A percentile compares a stretch with the other conserved stretches of the same genome.
Evolutionary conservation across 2,797 vertebrate species (phyloP).

Genomic region (Esox lucius): DNA sequence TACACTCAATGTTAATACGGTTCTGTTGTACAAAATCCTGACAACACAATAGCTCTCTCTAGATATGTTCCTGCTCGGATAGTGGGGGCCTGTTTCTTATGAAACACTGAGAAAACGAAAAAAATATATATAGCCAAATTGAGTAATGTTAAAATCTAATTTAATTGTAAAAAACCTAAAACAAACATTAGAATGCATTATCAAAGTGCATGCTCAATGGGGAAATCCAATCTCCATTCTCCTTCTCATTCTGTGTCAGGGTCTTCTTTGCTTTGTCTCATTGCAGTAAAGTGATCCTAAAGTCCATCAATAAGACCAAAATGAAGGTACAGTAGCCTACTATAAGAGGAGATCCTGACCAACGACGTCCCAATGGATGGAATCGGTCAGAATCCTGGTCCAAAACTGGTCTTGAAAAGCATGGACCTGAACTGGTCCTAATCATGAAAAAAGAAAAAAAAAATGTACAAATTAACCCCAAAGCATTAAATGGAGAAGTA

Average conservation of each 20-base stretch:
- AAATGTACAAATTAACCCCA: slow-evolving; percentile 26
- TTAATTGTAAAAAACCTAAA: slow-evolving; percentile 43
- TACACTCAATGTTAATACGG: not conserved
- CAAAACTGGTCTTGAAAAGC: slow-evolving; percentile 60
- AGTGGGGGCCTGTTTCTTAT: slow-evolving; percentile 42
- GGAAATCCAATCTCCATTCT: slow-evolving; percentile 80
- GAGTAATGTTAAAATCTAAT: slow-evolving; percentile 52
- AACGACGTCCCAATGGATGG: slow-evolving; percentile 74
- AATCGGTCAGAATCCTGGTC: slow-evolving; percentile 66
- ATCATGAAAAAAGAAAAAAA: slow-evolving; percentile 44
- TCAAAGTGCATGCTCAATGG: slow-evolving; percentile 82
- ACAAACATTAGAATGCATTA: slow-evolving; percentile 21
- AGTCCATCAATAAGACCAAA: slow-evolving; percentile 93
- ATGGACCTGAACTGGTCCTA: slow-evolving; percentile 53
- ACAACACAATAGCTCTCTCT: slow-evolving; percentile 24
- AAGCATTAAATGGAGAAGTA: slow-evolving; percentile 38
- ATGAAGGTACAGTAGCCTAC: slow-evolving; percentile 72
- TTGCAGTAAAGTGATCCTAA: slow-evolving; percentile 96
- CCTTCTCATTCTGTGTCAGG: slow-evolving; percentile 90
- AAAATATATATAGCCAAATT: slow-evolving; percentile 40
- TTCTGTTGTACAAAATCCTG: not conserved
- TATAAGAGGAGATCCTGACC: slow-evolving; percentile 69
- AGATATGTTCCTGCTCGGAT: slow-evolving; percentile 69
- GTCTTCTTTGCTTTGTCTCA: slow-evolving; percentile 93
- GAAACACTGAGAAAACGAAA: slow-evolving; percentile 25